Evolutionary conservation across 1,140 invertebrate genomes (phyloP).

Genomic region (Dysdera silvatica): DNA sequence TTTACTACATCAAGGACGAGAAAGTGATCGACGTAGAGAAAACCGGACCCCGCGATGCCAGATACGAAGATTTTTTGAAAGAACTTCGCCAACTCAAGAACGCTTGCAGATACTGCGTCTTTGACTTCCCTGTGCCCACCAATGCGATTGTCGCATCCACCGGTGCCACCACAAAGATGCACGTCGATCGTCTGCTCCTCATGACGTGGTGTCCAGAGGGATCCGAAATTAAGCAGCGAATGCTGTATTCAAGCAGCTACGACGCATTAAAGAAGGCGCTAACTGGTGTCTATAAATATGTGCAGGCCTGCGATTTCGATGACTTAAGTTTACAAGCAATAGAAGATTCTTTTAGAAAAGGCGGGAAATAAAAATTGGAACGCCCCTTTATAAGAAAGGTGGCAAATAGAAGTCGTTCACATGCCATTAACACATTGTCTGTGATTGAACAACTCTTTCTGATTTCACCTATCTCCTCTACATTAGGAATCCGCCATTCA

Average conservation of each 20-base stretch:
- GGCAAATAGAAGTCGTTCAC: too few species aligned
- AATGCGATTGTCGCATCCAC: constrained; percentile 35
- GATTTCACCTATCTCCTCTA: too few species aligned
- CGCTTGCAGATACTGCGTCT: constrained; percentile 73
- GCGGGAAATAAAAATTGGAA: constrained; percentile 14
- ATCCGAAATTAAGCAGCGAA: constrained; percentile 96
- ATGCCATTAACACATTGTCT: too few species aligned
- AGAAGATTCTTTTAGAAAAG: constrained; percentile 33
- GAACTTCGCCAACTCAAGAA: constrained; percentile 80
- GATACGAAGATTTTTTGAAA: constrained; percentile 80
- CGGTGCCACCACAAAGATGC: constrained; percentile 35
- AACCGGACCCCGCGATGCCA: constrained; percentile 62
- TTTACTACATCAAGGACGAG: constrained; percentile 90
- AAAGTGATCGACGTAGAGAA: constrained; percentile 50
- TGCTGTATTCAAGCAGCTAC: constrained; percentile 95
- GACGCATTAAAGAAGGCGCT: constrained; percentile 90
- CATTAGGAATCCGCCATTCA: too few species aligned
- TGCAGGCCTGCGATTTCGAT: constrained; percentile 57
- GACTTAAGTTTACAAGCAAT: constrained; percentile 37
- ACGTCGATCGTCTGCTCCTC: constrained; percentile 63
- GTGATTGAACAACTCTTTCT: too few species aligned
- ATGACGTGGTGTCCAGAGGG: constrained; percentile 93
- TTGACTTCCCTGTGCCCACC: constrained; percentile 59
- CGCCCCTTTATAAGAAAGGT: too few species aligned
- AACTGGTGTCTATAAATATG: constrained; percentile 91